These are phyloP conservation scores for Brachyopa scutellaris DNA, from an alignment of 2,888 invertebrate genomes.

Conservation along the genomic window DNA sequence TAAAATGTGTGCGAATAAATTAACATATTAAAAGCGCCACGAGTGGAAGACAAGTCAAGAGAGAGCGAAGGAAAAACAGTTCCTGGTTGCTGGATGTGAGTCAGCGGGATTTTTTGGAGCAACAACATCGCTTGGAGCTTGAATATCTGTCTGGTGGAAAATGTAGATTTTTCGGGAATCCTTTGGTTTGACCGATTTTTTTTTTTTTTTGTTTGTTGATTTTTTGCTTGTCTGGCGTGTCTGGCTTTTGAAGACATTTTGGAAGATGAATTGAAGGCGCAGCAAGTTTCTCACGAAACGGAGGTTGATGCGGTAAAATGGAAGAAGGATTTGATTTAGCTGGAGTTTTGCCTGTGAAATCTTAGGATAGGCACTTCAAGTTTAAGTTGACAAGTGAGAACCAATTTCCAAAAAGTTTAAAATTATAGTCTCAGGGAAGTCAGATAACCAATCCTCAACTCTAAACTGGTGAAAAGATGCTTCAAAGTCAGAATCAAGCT, in stretches of 20 bases:
- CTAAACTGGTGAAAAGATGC: no score
- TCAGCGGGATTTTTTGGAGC: constrained; percentile 9
- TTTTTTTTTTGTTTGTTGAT: not conserved
- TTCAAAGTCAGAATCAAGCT: no score
- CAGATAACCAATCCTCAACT: no score
- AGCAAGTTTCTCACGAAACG: not conserved
- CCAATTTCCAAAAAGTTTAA: no score
- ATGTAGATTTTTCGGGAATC: not conserved
- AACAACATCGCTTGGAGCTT: constrained; percentile 2
- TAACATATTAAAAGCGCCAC: constrained; percentile 61
- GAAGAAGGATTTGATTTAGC: no score
- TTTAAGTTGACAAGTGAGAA: no score
- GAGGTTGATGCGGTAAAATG: no score
- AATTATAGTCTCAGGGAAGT: no score
- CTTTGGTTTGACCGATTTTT: constrained; percentile 1
- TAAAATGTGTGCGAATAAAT: constrained; percentile 57
- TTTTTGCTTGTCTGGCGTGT: not conserved
- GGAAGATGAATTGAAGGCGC: not conserved
- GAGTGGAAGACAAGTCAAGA: constrained; percentile 7
- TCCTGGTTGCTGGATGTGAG: constrained; percentile 46
- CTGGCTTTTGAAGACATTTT: no score
- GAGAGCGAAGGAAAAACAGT: constrained; percentile 1
- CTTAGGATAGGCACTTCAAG: no score
- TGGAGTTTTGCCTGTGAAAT: no score
- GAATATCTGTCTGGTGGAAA: constrained; percentile 21